Percentiles rank a stretch among this genome's conserved stretches.
phyloP scores from a whole-genome alignment of 2,888 invertebrate genomes.

The Horisme vitalbata region DNA sequence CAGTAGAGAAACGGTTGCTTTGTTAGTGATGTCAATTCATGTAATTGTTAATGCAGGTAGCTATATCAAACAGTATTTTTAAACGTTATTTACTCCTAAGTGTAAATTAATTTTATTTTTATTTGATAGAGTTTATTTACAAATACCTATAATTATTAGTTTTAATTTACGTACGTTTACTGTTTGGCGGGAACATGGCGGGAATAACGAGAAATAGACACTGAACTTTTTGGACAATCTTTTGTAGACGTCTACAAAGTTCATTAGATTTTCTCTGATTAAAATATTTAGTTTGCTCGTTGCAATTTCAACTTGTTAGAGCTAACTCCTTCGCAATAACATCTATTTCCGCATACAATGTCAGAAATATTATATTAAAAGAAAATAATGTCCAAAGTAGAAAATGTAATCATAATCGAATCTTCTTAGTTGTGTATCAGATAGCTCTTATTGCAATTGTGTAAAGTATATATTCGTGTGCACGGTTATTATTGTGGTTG shows the following conservation, averaged over 20 bases:
- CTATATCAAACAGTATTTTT: constrained; percentile 21
- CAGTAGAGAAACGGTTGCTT: constrained; percentile 8
- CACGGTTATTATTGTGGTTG: constrained; percentile 25
- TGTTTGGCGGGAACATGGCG: too few species aligned
- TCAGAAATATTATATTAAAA: neutral
- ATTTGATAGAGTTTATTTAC: constrained; percentile 20
- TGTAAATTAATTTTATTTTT: constrained; percentile 19
- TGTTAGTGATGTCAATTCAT: constrained; percentile 19
- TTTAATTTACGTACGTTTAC: too few species aligned
- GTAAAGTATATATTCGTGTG: constrained; percentile 28
- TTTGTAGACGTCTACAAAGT: too few species aligned
- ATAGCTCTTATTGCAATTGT: constrained; percentile 25
- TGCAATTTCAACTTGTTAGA: neutral
- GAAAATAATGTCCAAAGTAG: constrained; percentile 12
- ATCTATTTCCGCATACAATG: neutral
- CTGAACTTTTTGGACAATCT: too few species aligned
- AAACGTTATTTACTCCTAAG: constrained; percentile 17
- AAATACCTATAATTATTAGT: neutral
- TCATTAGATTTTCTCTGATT: too few species aligned
- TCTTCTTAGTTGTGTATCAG: constrained; percentile 21
- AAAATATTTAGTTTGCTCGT: too few species aligned
- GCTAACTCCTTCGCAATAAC: neutral
- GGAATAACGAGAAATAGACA: too few species aligned
- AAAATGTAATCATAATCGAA: constrained; percentile 12
- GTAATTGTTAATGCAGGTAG: constrained; percentile 15